Percentiles rank a stretch among this genome's conserved stretches.
phyloP scores from a whole-genome alignment of 2,113 vertebrate species.

The Laticauda colubrina region DNA sequence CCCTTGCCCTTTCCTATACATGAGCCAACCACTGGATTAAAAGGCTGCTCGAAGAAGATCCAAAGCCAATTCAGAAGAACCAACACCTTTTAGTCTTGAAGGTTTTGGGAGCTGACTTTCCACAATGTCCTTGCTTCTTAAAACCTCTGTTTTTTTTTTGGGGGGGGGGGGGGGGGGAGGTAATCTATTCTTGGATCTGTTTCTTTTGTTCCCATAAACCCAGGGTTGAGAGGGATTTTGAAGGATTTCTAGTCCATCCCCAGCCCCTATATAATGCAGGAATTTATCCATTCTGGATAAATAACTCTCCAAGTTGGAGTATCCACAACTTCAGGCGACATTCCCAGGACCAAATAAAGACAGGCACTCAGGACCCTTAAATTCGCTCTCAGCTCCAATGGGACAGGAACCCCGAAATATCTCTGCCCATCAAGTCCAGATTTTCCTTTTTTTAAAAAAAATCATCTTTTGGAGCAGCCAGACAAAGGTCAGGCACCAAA shows the following conservation, averaged over 20 bases:
- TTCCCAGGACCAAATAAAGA: neutral
- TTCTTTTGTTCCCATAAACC: neutral
- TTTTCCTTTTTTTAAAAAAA: neutral
- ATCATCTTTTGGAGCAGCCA: neutral
- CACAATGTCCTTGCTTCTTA: neutral
- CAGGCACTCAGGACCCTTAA: neutral
- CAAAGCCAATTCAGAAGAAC: neutral
- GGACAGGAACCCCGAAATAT: neutral
- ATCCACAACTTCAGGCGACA: neutral
- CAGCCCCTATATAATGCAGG: neutral
- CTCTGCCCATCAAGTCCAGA: neutral
- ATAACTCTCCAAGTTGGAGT: neutral
- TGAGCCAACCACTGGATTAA: neutral
- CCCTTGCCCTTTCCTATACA: neutral
- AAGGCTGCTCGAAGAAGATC: neutral
- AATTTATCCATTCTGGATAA: neutral
- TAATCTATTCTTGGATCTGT: neutral
- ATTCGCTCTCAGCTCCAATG: neutral
- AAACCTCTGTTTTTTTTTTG: neutral
- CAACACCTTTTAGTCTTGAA: neutral
- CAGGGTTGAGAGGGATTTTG: neutral
- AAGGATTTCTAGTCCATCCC: neutral
- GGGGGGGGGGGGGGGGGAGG: too few relatives aligned
- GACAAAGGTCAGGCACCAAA: neutral
- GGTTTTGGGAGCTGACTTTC: neutral